These are phyloP conservation scores for Protobothrops flavoviridis DNA, from an alignment of 2,113 vertebrate genomes.

Conservation along the genomic window DNA sequence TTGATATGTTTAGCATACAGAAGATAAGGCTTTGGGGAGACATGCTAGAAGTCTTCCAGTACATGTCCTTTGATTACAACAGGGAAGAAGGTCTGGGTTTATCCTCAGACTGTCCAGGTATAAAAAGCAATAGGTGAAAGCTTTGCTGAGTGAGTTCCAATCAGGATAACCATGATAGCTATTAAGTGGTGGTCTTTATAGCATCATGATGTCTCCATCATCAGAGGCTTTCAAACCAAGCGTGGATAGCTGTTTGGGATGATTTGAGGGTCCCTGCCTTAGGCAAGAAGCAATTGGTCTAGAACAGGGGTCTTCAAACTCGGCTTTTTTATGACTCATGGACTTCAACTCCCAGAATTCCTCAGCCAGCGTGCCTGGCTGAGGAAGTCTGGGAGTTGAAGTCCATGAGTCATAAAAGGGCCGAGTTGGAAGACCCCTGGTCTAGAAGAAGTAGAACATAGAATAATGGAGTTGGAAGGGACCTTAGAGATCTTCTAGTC, in stretches of 20 bases:
- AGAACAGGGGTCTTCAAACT: too few species aligned
- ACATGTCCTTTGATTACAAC: not conserved
- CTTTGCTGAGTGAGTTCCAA: not conserved
- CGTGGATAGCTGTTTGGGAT: not conserved
- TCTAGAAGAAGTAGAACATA: not conserved
- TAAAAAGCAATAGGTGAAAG: not conserved
- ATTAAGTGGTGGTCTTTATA: not conserved
- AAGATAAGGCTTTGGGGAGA: not conserved
- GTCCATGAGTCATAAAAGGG: too few species aligned
- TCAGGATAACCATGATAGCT: not conserved
- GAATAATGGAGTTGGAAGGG: not conserved
- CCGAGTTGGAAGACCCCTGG: not conserved
- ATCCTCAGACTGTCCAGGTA: not conserved
- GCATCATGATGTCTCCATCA: not conserved
- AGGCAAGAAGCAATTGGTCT: not conserved
- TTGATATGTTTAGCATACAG: not conserved
- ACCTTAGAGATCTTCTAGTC: not conserved
- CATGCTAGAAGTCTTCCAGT: not conserved
- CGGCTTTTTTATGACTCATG: too few species aligned
- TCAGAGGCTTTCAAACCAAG: not conserved
- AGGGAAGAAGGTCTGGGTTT: not conserved
- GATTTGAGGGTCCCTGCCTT: not conserved
- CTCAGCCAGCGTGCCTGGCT: too few species aligned
- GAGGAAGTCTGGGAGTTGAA: too few species aligned
- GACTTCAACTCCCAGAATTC: too few species aligned